These are phyloP conservation scores for Perccottus glenii DNA, from an alignment of 2,113 vertebrate species.

Conservation along the genomic window DNA sequence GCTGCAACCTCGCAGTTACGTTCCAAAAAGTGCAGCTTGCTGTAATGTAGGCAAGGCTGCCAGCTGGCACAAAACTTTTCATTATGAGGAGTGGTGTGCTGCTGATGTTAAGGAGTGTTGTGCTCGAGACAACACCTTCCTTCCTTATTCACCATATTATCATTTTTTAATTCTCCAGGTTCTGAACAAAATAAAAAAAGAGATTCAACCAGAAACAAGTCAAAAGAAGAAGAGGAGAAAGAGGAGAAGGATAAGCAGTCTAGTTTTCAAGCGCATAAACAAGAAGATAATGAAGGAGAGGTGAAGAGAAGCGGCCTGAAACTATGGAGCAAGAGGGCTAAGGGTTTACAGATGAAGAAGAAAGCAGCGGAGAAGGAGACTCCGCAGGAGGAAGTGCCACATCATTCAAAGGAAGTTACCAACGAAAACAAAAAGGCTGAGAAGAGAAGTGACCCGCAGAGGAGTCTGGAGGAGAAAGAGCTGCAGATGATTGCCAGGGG, in stretches of 20 bases:
- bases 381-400: slow-evolving; percentile 57
- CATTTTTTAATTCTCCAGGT: slow-evolving; percentile 34
- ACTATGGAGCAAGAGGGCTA: slow-evolving; percentile 81
- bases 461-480: slow-evolving; percentile 74
- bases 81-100: slow-evolving; percentile 62
- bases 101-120: slow-evolving; percentile 55
- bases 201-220: slow-evolving; percentile 8
- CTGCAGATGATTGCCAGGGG: slow-evolving; percentile 77
- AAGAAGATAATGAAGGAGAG: slow-evolving; percentile 35
- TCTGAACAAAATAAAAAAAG: slow-evolving; percentile 30
- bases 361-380: slow-evolving; percentile 58
- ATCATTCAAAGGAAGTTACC: slow-evolving; percentile 81
- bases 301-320: slow-evolving; percentile 62
- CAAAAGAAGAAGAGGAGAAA: slow-evolving; percentile 48
- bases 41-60: slow-evolving; percentile 27
- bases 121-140: background rate
- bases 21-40: slow-evolving; percentile 44
- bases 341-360: slow-evolving; percentile 53
- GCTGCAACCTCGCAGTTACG: slow-evolving; percentile 28
- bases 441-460: slow-evolving; percentile 67
- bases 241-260: slow-evolving; percentile 48
- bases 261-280: slow-evolving; percentile 7
- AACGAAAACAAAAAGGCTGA: slow-evolving; percentile 71
- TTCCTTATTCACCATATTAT: background rate
- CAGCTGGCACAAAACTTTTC: slow-evolving; percentile 66